Evolutionary conservation across 2,797 vertebrate species (phyloP), one percentile per base, ranked within the genome.

Genomic region (Fratercula arctica): DNA sequence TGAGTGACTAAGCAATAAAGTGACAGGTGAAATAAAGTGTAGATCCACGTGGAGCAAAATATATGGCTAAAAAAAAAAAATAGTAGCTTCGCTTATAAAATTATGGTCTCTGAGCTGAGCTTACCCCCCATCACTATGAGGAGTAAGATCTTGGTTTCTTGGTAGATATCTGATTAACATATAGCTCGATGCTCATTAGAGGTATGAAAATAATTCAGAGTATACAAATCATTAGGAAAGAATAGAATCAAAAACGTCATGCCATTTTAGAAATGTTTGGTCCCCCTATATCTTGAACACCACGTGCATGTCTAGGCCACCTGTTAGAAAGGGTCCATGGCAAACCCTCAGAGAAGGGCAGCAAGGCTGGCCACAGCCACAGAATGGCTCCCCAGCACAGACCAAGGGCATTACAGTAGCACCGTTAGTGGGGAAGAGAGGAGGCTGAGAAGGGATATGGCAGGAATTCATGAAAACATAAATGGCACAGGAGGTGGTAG

Each of bases 151-250:
- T 31, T 76, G 29, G 9, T 10, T 25, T 89, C 25, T 43, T n/a
- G 15, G 17, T 12, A 68, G 37, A 11, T 11, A 29, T 39, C 15
- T 33, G 41, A 48, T 51, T 18, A 75, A 74, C 87, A 89, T 16
- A n/a, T 2, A 64, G 50, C 10, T 69, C 50, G 43, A 0, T 54
- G 31, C 8, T 85, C 0, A 0, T 37, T 68, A 68, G 18, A 50
- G 43, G 39, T 46, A 61, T 24, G 13, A 18, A 63, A 57, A 18
- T 64, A 66, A 84, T 12, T 85, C 48, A 28, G 23, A 86, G 46
- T 7, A 59, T 20, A 48, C 4, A 35, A 84, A 67, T 28, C 33
- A 50, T n/a, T 35, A 73, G 31, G 16, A 53, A 87, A 72, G 2
- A 29, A 77, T 1, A 39, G 26, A 77, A 72, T 33, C 15, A 53